Percentiles rank a stretch among this genome's conserved stretches.
phyloP scores from a whole-genome alignment of 2,113 vertebrate genomes.

The Neogobius melanostomus region DNA sequence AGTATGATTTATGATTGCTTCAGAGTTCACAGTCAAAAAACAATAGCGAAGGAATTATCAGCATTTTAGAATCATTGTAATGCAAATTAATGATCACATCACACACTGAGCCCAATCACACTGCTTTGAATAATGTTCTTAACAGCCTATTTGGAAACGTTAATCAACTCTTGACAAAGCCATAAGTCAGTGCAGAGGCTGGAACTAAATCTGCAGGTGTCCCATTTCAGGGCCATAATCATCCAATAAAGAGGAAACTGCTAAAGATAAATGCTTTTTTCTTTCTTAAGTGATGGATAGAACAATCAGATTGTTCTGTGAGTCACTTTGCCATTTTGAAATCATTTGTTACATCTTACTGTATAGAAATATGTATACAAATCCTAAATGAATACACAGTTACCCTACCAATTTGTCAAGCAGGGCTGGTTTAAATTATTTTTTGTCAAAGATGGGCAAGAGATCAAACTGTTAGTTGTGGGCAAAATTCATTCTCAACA shows the following conservation, averaged over 20 bases:
- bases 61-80: constrained; percentile 52
- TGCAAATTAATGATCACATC: constrained; percentile 63
- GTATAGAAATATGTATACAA: not conserved
- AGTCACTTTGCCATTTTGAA: not conserved
- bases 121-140: constrained; percentile 33
- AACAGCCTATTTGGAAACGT: constrained; percentile 39
- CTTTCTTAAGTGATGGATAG: constrained; percentile 15
- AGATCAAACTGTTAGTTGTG: no score
- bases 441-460: no score
- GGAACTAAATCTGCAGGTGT: not conserved
- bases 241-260: constrained; percentile 21
- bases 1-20: constrained; percentile 60
- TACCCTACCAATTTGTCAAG: no score
- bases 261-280: constrained; percentile 8
- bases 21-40: constrained; percentile 52
- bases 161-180: constrained; percentile 53
- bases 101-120: constrained; percentile 22
- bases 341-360: not conserved
- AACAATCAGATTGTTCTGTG: not conserved
- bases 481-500: no score
- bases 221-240: constrained; percentile 3
- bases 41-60: constrained; percentile 47
- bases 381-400: no score
- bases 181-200: constrained; percentile 29
- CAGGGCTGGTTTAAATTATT: no score